Base-by-base conservation (phyloP, 1,140 invertebrate species). In the Acromyrmex heyeri region DNA sequence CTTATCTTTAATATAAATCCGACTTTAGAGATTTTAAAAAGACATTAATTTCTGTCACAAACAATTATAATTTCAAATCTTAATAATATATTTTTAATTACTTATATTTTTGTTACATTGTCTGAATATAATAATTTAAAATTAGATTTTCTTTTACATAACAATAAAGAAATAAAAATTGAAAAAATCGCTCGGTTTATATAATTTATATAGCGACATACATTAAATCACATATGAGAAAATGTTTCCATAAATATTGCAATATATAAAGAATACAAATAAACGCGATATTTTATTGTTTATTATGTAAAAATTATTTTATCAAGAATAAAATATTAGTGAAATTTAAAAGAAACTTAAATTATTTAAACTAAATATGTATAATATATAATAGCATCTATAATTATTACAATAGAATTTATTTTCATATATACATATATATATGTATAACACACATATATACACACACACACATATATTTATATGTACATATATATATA, bases 351-450 rank as follows among this genome's bases (percentile, higher is more conserved):
- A 34, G 30, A 64, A 30, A 34, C 16, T 64, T 64, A 64, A 64
- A 34, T 64, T 64, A 64, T 64, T 64, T 64, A 64, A 64, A 34
- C 16, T 64, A 64, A 64, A 34, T 64, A 64, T 64, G 27, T 16
- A 16, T 34, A 27, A 64, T 44, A 44, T 1, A 44, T 64, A 64
- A 64, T 64, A 64, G 27, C 3, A 34, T 64, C 34, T 34, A 24
- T 34, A 64, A 64, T 34, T 30, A 64, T 64, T 64, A 30, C 7
- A 34, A 64, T 64, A 64, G 16, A 64, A 64, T 64, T 30, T 64
- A 64, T 27, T 30, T 64, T 27, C 18, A 30, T 62, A 59, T 2
- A 59, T 21, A 59, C 7, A 57, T 7, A 57, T n/a, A 57, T 24
- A 61, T 59, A 59, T 30, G 3, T 30, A 48, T 12, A 7, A 24